Percentiles rank a stretch among this genome's conserved stretches.
phyloP scores from a whole-genome alignment of 2,888 invertebrate species.

The Thera britannica region DNA sequence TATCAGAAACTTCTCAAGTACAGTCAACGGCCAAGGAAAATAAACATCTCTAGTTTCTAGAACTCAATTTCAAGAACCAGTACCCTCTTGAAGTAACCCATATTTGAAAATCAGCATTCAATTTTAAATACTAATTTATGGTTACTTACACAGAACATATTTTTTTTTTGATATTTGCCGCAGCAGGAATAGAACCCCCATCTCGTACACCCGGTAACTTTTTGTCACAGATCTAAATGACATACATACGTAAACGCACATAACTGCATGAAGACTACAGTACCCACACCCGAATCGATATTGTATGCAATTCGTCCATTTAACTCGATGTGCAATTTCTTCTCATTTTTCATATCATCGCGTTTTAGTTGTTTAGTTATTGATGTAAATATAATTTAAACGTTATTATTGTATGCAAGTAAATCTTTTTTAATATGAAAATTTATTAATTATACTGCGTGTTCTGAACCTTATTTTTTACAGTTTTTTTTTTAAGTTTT shows the following conservation, averaged over 20 bases:
- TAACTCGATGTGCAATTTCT: constrained; percentile 80
- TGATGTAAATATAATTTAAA: constrained; percentile 82
- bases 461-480: constrained; percentile 77
- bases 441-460: constrained; percentile 70
- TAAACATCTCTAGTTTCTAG: too few relatives aligned
- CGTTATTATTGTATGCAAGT: constrained; percentile 62
- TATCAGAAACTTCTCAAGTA: too few relatives aligned
- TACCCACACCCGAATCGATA: constrained; percentile 50
- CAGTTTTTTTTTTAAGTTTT: constrained; percentile 75
- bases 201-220: too few relatives aligned
- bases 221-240: too few relatives aligned
- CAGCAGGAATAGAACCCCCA: too few relatives aligned
- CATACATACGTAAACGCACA: neutral
- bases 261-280: neutral
- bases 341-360: constrained; percentile 80
- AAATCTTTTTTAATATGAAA: constrained; percentile 68
- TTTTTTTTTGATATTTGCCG: too few relatives aligned
- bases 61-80: too few relatives aligned
- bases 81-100: too few relatives aligned
- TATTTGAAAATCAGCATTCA: too few relatives aligned
- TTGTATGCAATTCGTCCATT: constrained; percentile 78
- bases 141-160: too few relatives aligned
- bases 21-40: too few relatives aligned
- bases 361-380: constrained; percentile 79
- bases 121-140: too few relatives aligned